Evolutionary conservation across 2,113 vertebrate genomes (phyloP).

Genomic region (Zeus faber): DNA sequence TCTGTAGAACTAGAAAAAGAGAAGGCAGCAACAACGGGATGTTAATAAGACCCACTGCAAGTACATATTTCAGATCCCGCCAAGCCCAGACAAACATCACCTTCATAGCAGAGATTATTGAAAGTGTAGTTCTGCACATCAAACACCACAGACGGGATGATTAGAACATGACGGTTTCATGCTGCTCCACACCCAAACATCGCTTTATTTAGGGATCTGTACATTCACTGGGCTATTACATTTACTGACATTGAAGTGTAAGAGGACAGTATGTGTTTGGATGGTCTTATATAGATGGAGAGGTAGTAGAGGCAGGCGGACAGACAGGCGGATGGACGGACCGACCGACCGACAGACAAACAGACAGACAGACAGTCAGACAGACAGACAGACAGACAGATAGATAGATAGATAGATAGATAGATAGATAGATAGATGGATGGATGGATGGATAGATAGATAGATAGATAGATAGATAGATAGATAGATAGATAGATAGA

Average conservation of each 20-base stretch:
- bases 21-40: neutral
- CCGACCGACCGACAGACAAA: too few relatives aligned
- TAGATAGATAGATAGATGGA: slow-evolving; percentile 39
- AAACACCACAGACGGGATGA: slow-evolving; percentile 67
- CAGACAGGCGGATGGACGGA: too few relatives aligned
- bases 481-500: neutral
- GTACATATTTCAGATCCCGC: slow-evolving; percentile 24
- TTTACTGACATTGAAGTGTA: too few relatives aligned
- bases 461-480: slow-evolving; percentile 1
- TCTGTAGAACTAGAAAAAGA: neutral
- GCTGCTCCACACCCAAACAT: too few relatives aligned
- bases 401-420: neutral
- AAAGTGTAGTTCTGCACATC: slow-evolving; percentile 74
- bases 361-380: neutral
- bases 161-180: too few relatives aligned
- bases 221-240: too few relatives aligned
- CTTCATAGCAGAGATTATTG: slow-evolving; percentile 68
- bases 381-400: neutral
- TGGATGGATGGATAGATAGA: too few relatives aligned
- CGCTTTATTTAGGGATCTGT: too few relatives aligned
- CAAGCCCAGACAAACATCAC: slow-evolving; percentile 60
- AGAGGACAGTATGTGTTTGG: too few relatives aligned
- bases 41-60: slow-evolving; percentile 15
- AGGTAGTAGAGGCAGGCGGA: too few relatives aligned
- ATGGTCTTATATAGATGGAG: too few relatives aligned